phyloP scores from a whole-genome alignment of 2,797 vertebrate species.

The Lepilemur ruficaudatus region DNA sequence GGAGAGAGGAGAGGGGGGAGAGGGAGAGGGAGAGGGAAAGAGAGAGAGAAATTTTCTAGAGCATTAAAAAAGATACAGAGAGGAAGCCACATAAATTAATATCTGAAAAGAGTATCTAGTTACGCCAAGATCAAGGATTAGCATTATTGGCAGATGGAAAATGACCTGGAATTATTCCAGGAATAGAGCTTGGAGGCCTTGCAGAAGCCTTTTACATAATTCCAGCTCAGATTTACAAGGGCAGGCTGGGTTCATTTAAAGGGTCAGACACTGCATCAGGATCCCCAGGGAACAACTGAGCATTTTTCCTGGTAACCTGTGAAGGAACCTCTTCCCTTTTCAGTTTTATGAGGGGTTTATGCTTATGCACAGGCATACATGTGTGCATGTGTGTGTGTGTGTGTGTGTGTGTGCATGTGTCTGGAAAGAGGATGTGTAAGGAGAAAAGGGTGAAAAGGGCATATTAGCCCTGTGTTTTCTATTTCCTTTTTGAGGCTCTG shows the following conservation, averaged over 20 bases:
- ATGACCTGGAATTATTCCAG: slow-evolving; percentile 27
- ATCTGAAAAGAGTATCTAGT: slow-evolving; percentile 11
- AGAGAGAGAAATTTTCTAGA: neutral
- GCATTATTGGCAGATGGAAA: slow-evolving; percentile 40
- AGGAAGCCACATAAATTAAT: neutral
- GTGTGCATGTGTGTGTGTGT: neutral
- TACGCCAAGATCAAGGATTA: neutral
- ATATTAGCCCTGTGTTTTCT: neutral
- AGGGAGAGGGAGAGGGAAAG: neutral
- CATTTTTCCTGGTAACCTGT: neutral
- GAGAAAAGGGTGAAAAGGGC: neutral
- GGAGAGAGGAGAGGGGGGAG: neutral
- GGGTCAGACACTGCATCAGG: neutral
- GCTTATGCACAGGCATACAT: neutral
- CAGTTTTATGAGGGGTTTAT: neutral
- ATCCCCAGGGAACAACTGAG: neutral
- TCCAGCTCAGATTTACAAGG: neutral
- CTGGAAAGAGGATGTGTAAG: neutral
- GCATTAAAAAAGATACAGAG: neutral
- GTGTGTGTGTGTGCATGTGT: neutral
- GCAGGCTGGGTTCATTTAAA: slow-evolving; percentile 8
- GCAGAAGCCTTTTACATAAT: neutral
- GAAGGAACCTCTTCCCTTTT: neutral
- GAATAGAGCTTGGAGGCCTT: neutral
- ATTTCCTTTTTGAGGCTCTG: neutral